Conservation (phyloP, 2,888 invertebrate species). For the Cloeon dipterum region DNA sequence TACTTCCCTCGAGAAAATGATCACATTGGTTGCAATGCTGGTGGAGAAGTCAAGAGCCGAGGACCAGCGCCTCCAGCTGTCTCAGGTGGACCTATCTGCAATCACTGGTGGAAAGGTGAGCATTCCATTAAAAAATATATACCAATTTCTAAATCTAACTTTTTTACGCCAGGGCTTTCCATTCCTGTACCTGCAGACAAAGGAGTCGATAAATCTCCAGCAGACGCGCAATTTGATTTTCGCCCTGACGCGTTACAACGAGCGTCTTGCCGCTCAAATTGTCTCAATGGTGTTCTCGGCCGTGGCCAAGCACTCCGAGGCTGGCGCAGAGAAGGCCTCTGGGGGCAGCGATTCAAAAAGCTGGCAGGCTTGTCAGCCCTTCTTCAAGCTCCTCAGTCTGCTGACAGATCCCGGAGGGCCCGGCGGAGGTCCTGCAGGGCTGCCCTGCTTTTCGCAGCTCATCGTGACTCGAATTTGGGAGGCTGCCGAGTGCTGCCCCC, state of each 20-base stretch:
- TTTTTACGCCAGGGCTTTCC: conserved; percentile 49
- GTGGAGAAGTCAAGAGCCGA: conserved; percentile 72
- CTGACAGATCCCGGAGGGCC: conserved; percentile 46
- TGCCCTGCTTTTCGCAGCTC: conserved; percentile 78
- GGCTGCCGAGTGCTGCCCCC: conserved; percentile 68
- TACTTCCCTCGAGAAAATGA: conserved; percentile 87
- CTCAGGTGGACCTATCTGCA: conserved; percentile 55
- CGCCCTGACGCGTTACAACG: conserved; percentile 78
- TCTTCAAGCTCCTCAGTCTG: conserved; percentile 75
- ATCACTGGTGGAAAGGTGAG: conserved; percentile 64
- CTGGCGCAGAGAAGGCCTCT: no score
- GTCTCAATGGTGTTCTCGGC: conserved; percentile 78
- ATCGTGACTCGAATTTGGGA: conserved; percentile 77
- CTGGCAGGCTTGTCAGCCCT: conserved; percentile 56
- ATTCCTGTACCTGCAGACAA: conserved; percentile 83
- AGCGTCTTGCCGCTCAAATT: conserved; percentile 66
- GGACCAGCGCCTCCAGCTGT: conserved; percentile 43
- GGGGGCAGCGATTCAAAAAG: no score
- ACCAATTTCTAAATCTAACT: neutral
- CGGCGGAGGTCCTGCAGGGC: conserved; percentile 33
- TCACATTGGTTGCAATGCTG: conserved; percentile 64
- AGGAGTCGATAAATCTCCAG: conserved; percentile 76
- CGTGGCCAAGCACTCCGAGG: conserved; percentile 75
- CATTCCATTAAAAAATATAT: neutral
- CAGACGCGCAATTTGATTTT: conserved; percentile 82